Percentiles rank a stretch among this genome's conserved stretches.
phyloP scores from a whole-genome alignment of 2,113 vertebrate species.

The Acanthisitta chloris region DNA sequence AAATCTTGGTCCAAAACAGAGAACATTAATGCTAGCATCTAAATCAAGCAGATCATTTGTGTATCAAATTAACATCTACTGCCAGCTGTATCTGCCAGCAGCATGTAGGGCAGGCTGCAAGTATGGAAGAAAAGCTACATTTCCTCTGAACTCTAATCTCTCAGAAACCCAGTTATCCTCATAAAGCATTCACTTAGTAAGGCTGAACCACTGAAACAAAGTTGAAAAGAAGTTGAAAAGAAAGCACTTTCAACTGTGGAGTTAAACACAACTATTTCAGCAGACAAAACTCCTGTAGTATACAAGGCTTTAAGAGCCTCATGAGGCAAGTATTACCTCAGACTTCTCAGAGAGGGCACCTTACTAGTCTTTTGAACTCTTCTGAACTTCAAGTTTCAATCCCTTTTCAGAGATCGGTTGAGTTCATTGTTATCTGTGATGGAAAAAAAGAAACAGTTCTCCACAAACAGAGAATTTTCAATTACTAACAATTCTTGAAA shows the following conservation, averaged over 20 bases:
- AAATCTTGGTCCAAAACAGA: neutral
- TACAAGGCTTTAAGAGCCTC: neutral
- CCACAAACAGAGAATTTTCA: neutral
- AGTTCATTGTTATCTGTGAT: neutral
- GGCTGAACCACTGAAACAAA: neutral
- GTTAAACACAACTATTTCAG: neutral
- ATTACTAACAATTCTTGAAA: neutral
- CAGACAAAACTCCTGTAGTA: neutral
- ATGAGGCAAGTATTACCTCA: neutral
- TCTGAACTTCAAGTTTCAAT: neutral
- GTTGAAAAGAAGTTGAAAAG: neutral
- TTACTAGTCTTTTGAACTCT: neutral
- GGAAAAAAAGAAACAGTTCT: neutral
- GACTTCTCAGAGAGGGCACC: neutral
- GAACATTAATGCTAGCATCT: neutral
- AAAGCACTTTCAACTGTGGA: neutral
- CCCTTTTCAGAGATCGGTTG: neutral
- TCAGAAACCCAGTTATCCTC: neutral
- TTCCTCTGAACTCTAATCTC: neutral
- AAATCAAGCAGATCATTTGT: neutral
- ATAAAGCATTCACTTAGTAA: neutral
- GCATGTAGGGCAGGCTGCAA: neutral
- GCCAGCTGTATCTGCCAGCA: neutral
- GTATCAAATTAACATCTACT: neutral
- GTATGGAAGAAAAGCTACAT: neutral